A percentile compares a stretch with the other conserved stretches of the same genome.
Conservation (phyloP, 2,888 invertebrate species). For the Acanthosoma haemorrhoidale region DNA sequence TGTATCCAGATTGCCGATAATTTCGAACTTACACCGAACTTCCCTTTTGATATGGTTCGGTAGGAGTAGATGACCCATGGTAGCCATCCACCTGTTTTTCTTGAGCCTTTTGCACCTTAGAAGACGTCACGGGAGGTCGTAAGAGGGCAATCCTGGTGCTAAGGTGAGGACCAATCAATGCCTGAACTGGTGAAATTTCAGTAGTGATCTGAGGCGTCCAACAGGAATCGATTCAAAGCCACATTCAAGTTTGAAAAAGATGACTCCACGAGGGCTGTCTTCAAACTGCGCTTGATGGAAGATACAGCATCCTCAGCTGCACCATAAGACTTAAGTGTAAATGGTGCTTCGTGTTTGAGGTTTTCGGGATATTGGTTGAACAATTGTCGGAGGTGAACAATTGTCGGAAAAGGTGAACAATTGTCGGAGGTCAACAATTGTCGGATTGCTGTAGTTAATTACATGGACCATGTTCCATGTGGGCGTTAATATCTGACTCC, state of each 20-base stretch:
- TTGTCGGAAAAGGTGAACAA: too few species aligned
- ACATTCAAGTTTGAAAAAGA: neutral
- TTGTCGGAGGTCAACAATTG: too few species aligned
- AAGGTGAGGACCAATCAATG: neutral
- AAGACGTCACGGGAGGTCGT: neutral
- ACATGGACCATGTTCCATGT: too few species aligned
- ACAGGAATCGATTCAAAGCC: neutral
- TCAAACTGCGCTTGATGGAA: slow-evolving; percentile 16
- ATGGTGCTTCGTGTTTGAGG: slow-evolving; percentile 15
- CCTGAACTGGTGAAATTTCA: neutral
- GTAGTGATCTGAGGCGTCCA: slow-evolving; percentile 11
- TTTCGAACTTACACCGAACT: slow-evolving; percentile 23
- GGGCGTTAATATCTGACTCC: too few species aligned
- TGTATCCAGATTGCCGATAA: neutral
- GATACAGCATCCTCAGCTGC: slow-evolving; percentile 18
- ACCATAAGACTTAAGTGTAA: slow-evolving; percentile 5
- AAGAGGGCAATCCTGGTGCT: slow-evolving; percentile 7
- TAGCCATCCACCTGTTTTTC: slow-evolving; percentile 5
- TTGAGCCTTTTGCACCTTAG: slow-evolving; percentile 11
- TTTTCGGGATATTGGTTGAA: too few species aligned
- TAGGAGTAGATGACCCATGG: neutral
- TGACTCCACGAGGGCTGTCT: slow-evolving; percentile 6
- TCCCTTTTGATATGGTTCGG: neutral
- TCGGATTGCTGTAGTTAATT: too few species aligned
- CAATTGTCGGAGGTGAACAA: too few species aligned